These are phyloP conservation scores for Cyprinella venusta DNA, from an alignment of 2,797 vertebrate genomes.

Conservation along the genomic window DNA sequence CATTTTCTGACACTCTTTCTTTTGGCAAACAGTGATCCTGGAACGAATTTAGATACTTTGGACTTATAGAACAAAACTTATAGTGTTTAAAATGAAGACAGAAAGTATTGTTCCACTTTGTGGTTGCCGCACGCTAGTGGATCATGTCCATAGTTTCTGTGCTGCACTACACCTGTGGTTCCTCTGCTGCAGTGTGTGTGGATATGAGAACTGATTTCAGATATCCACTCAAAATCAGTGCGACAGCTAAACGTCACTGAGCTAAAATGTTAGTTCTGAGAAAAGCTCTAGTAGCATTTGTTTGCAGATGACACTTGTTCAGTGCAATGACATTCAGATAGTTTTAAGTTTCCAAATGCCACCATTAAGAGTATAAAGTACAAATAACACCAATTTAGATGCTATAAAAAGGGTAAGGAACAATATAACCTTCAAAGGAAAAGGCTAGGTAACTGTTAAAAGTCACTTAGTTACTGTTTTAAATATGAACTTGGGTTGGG, in stretches of 20 bases:
- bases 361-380: constrained; percentile 1
- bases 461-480: constrained; percentile 9
- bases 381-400: not conserved
- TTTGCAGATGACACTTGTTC: not conserved
- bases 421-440: not conserved
- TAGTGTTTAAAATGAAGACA: not conserved
- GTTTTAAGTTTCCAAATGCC: not conserved
- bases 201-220: not conserved
- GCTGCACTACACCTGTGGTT: not conserved
- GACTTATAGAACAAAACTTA: not conserved
- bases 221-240: not conserved
- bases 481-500: constrained; percentile 5
- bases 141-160: not conserved
- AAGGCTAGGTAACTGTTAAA: not conserved
- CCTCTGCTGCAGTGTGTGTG: not conserved
- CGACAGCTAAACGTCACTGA: not conserved
- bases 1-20: not conserved
- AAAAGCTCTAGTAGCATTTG: not conserved
- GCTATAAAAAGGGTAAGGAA: not conserved
- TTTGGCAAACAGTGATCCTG: not conserved
- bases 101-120: not conserved
- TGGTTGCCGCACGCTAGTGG: not conserved
- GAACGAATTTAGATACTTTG: not conserved
- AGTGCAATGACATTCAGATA: not conserved
- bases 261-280: not conserved